Base-by-base conservation (phyloP, 2,797 vertebrate genomes). In the Nasua narica region DNA sequence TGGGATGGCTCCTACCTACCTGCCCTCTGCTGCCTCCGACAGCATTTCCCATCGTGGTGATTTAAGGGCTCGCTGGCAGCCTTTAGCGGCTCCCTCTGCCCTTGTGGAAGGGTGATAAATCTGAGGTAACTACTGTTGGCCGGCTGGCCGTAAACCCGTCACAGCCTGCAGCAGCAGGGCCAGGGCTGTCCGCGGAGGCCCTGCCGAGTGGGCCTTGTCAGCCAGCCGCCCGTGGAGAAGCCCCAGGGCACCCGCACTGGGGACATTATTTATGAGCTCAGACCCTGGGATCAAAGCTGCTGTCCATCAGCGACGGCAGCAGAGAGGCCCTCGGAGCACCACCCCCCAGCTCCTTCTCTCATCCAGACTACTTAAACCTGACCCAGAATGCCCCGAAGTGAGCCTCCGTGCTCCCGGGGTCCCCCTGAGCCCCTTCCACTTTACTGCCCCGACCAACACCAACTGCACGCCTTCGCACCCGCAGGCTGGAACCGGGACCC, bases 71-170 rank as follows among this genome's bases (percentile, higher is more conserved):
- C 81, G 79, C 40, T 1, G 62, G 85, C 65, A 82, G 97, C 95
- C 92, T 76, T 88, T 89, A 83, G 95, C 46, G 7, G 95, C 85
- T 90, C 93, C 92, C 96, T 87, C 65, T 91, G 79, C 87, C 94
- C 93, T 87, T 9, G 23, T 9, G 56, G 91, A 60, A 77, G 77
- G 95, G 90, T 60, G 87, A 97, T 98, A 96, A 97, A 98, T 97
- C 93, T 94, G 90, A 79, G 62, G 46, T 88, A 92, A 97, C 95
- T 95, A 88, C 95, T 60, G 91, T 96, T 62, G 11, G 93, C 23
- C 0, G 2, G 19, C 76, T 37, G 81, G 60, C 84, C 25, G 1
- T 97, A 97, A 97, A 97, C 84, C 95, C 5, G 2, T 96, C 95
- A 88, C 1, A 27, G 83, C 70, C 84, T 5, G 7, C 48, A 76